Percentiles rank a stretch among this genome's conserved stretches.
phyloP scores from a whole-genome alignment of 2,113 vertebrate genomes.

The Urocolius indicus region DNA sequence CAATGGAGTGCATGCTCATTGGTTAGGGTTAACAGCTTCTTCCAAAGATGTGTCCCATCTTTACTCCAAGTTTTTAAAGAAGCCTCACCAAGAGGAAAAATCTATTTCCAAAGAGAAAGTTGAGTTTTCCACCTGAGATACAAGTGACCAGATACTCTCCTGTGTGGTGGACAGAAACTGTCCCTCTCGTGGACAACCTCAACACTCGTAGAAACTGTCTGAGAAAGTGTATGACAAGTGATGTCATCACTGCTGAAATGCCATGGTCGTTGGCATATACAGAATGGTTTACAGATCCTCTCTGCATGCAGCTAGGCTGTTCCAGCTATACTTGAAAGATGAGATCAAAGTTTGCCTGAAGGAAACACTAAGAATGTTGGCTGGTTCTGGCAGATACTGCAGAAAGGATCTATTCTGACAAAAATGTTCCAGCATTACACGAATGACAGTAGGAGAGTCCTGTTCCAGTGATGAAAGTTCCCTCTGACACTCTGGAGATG shows the following conservation, averaged over 20 bases:
- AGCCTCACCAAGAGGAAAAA: neutral
- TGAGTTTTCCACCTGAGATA: neutral
- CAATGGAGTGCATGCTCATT: rapidly evolving
- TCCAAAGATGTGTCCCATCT: neutral
- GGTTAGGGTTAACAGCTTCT: neutral
- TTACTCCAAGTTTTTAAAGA: neutral
- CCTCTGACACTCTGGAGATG: neutral
- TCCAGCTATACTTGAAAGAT: neutral
- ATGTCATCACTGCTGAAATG: neutral
- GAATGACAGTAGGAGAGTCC: neutral
- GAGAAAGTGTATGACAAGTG: neutral
- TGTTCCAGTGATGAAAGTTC: neutral
- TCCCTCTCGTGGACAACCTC: neutral
- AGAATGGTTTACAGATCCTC: neutral
- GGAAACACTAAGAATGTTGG: neutral
- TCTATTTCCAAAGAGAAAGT: neutral
- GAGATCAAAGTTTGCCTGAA: neutral
- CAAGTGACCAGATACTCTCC: neutral
- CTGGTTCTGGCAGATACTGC: neutral
- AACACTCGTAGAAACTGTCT: neutral
- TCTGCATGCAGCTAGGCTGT: rapidly evolving
- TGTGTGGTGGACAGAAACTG: rapidly evolving
- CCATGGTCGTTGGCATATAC: rapidly evolving
- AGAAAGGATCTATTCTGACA: neutral
- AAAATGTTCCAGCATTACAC: neutral